Percentiles rank a stretch among this genome's conserved stretches.
phyloP scores from a whole-genome alignment of 2,113 vertebrate species.

The Baryphthengus martii region DNA sequence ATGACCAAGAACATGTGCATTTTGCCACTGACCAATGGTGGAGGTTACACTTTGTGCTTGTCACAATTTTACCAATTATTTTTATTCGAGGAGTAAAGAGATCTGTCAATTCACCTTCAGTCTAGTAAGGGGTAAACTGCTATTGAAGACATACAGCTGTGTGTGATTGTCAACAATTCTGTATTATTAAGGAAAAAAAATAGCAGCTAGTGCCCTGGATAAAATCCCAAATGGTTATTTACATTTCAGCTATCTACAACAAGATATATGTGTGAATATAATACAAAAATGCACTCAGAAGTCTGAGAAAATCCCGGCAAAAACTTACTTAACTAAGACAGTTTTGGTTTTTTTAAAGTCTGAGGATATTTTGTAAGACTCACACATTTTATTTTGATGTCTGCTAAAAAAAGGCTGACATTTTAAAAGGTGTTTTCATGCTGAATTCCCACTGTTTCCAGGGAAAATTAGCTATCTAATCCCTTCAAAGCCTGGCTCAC shows the following conservation, averaged over 20 bases:
- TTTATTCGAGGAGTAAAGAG: neutral
- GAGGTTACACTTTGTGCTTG: neutral
- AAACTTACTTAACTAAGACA: neutral
- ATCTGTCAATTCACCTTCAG: neutral
- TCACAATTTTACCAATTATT: neutral
- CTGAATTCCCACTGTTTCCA: neutral
- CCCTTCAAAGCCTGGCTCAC: neutral
- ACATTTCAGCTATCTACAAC: neutral
- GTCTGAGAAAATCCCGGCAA: neutral
- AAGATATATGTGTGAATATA: neutral
- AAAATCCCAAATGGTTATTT: slow-evolving; percentile 11
- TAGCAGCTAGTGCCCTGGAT: neutral
- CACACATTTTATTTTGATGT: neutral
- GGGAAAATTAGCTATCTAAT: neutral
- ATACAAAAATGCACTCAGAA: neutral
- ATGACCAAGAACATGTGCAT: neutral
- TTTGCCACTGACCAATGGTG: fast-evolving
- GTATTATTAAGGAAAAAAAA: neutral
- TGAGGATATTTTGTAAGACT: neutral
- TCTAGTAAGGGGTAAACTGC: neutral
- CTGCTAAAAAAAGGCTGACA: neutral
- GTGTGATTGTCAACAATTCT: neutral
- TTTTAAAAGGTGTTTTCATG: neutral
- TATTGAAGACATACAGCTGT: neutral
- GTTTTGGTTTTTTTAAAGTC: neutral